Percentiles rank a stretch among this genome's conserved stretches.
phyloP scores from a whole-genome alignment of 1,140 invertebrate genomes.

The Goniozus legneri region DNA sequence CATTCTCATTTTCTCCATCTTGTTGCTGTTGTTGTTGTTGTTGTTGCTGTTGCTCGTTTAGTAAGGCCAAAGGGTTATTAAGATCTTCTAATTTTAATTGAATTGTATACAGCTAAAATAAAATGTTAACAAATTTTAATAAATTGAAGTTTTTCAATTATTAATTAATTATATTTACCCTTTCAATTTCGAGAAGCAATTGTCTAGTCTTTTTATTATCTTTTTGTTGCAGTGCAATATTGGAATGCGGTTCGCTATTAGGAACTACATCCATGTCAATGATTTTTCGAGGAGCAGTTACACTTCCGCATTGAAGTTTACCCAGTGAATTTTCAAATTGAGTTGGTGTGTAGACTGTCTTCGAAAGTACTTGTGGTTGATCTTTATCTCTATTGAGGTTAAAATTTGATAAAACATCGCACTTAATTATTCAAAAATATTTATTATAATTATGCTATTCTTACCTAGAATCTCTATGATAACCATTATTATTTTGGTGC shows the following conservation, averaged over 20 bases:
- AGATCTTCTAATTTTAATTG: conserved; percentile 71
- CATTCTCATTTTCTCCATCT: conserved; percentile 45
- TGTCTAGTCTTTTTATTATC: conserved; percentile 69
- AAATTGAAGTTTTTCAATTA: background rate
- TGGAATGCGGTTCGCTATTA: conserved; percentile 55
- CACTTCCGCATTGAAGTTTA: conserved; percentile 82
- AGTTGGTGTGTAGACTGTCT: conserved; percentile 67
- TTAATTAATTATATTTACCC: conserved; percentile 45
- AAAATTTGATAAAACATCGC: background rate
- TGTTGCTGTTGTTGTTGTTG: conserved; percentile 44
- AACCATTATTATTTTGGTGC: conserved; percentile 42
- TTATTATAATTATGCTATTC: background rate
- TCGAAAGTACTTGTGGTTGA: conserved; percentile 50
- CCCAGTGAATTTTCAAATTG: conserved; percentile 92
- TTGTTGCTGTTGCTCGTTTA: conserved; percentile 56
- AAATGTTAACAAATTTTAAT: background rate
- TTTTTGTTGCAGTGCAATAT: conserved; percentile 45
- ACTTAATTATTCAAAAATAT: background rate
- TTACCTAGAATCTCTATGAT: conserved; percentile 46
- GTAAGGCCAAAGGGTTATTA: conserved; percentile 67
- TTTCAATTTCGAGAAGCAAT: conserved; percentile 77
- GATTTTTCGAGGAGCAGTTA: conserved; percentile 89
- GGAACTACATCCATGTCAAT: conserved; percentile 82
- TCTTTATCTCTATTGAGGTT: conserved; percentile 37
- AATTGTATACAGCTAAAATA: conserved; percentile 59